Percentiles rank a stretch among this genome's conserved stretches.
These are phyloP conservation scores for Zosterops pallidus DNA, from an alignment of 2,113 vertebrate genomes.

Conservation along the genomic window DNA sequence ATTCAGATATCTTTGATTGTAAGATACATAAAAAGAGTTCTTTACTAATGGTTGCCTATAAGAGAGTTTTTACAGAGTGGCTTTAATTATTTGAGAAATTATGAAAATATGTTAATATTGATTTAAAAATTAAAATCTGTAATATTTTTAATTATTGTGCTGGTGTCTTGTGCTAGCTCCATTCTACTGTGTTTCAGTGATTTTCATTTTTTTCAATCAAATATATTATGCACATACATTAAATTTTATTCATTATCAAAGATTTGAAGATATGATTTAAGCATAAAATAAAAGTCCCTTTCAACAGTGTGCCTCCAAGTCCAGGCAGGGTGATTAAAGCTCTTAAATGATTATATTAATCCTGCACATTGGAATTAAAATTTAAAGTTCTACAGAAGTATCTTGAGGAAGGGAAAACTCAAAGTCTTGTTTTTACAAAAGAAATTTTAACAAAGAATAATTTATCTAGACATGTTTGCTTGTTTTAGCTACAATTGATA, in stretches of 20 bases:
- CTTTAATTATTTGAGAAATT: constrained; percentile 78
- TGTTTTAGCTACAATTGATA: not conserved
- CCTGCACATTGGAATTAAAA: not conserved
- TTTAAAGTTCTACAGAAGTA: not conserved
- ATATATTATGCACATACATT: not conserved
- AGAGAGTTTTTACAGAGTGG: constrained; percentile 70
- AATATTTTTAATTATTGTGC: constrained; percentile 37
- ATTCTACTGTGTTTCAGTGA: not conserved
- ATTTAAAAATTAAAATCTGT: constrained; percentile 47
- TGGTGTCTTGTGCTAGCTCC: not conserved
- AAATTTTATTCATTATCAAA: not conserved
- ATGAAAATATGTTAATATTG: constrained; percentile 49
- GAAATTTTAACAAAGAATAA: not conserved
- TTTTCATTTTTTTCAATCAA: constrained; percentile 11
- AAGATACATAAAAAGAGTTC: constrained; percentile 71
- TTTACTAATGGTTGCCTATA: constrained; percentile 28
- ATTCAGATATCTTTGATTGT: constrained; percentile 81
- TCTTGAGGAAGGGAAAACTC: not conserved
- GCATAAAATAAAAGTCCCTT: not conserved
- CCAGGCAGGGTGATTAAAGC: not conserved
- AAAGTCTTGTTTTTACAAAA: not conserved
- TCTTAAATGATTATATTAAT: not conserved
- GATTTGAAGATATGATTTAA: not conserved
- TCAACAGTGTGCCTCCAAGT: not conserved
- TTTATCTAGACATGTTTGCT: constrained; percentile 42